Conservation (phyloP, 2,797 vertebrate species). For the Sphaeramia orbicularis region DNA sequence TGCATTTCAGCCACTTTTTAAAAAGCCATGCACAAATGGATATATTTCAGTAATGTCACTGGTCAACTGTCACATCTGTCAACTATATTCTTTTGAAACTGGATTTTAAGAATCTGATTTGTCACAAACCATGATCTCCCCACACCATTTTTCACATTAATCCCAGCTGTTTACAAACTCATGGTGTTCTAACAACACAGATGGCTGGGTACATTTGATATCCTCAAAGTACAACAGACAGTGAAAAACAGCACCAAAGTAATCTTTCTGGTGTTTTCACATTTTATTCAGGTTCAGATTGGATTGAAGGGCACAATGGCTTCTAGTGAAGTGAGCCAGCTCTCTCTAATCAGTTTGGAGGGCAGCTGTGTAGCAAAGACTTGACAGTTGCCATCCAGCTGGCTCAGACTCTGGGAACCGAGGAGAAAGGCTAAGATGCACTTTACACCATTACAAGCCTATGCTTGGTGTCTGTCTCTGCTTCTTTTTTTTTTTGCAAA, state of each 20-base stretch:
- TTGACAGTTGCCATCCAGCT: slow-evolving; percentile 79
- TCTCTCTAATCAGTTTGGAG: slow-evolving; percentile 82
- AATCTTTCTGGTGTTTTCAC: slow-evolving; percentile 50
- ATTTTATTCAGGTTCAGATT: slow-evolving; percentile 60
- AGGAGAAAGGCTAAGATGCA: slow-evolving; percentile 68
- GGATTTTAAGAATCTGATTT: slow-evolving; percentile 22
- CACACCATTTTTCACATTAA: slow-evolving; percentile 43
- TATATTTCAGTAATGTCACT: slow-evolving; percentile 54
- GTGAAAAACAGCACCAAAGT: slow-evolving; percentile 34
- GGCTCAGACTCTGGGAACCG: slow-evolving; percentile 84
- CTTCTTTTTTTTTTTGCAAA: slow-evolving; percentile 11
- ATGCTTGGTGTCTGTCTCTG: slow-evolving; percentile 39
- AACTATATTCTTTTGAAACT: slow-evolving; percentile 46
- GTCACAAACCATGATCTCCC: slow-evolving; percentile 21
- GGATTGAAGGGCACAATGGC: slow-evolving; percentile 68
- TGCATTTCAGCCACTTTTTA: slow-evolving; percentile 61
- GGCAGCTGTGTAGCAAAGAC: slow-evolving; percentile 83
- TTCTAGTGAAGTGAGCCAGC: slow-evolving; percentile 67
- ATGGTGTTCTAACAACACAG: slow-evolving; percentile 15
- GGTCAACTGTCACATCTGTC: slow-evolving; percentile 68
- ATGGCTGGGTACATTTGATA: slow-evolving; percentile 15
- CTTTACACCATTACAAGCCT: slow-evolving; percentile 68
- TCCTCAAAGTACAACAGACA: slow-evolving; percentile 34
- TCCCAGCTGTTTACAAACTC: slow-evolving; percentile 22
- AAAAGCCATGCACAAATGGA: slow-evolving; percentile 46